Percentiles rank a stretch among this genome's conserved stretches.
Conservation (phyloP, 1,140 invertebrate genomes). For the Streblospio benedicti region DNA sequence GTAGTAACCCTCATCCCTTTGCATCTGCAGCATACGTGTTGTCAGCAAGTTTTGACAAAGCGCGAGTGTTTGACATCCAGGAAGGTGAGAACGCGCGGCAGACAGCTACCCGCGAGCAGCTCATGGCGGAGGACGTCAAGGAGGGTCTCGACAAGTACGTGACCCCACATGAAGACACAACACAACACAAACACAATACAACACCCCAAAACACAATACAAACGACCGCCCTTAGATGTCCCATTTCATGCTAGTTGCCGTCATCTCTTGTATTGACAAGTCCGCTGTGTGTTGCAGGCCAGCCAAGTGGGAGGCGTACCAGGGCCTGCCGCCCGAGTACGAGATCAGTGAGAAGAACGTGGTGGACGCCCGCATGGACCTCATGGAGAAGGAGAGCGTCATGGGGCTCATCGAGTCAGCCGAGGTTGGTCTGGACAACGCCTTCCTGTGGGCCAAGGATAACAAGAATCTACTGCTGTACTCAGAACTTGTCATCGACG, state of each 20-base stretch:
- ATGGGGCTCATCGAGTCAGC: constrained; percentile 11
- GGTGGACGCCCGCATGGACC: background rate
- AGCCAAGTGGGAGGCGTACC: constrained; percentile 26
- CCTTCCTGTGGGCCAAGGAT: constrained; percentile 21
- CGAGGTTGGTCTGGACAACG: constrained; percentile 22
- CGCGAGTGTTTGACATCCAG: constrained; percentile 19
- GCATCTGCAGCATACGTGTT: constrained; percentile 34
- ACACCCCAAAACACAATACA: no score
- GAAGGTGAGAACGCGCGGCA: constrained; percentile 18
- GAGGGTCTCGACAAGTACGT: no score
- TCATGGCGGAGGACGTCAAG: constrained; percentile 24
- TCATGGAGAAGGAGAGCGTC: constrained; percentile 12
- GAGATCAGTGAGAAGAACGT: constrained; percentile 16
- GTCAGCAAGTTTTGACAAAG: constrained; percentile 32
- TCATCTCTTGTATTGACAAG: no score
- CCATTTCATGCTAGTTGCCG: no score
- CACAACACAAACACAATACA: no score
- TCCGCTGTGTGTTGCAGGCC: constrained; percentile 20
- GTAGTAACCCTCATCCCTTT: no score
- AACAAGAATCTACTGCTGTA: constrained; percentile 23
- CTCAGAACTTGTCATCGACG: constrained; percentile 29
- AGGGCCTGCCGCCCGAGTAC: constrained; percentile 25
- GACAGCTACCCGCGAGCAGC: constrained; percentile 21
- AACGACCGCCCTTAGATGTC: no score
- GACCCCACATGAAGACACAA: no score